Evolutionary conservation across 2,797 vertebrate species (phyloP), one percentile per base, ranked within the genome.

Genomic region (Pipistrellus pipistrellus): DNA sequence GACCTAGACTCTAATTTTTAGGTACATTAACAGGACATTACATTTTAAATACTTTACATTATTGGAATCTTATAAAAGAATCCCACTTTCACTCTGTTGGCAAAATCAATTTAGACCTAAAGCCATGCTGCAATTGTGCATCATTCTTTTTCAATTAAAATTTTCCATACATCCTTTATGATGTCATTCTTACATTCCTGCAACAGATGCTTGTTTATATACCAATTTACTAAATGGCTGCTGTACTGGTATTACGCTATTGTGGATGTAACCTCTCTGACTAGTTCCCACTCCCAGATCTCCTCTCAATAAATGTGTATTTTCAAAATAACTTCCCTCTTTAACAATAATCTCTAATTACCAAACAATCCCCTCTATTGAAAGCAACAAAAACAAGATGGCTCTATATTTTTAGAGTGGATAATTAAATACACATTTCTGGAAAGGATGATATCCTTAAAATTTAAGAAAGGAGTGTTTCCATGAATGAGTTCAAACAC

Each of bases 71-170:
- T 97, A 97, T 97, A 97, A 96, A 98, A 97, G 98, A 98, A 97
- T 97, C 89, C 92, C 95, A 98, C 97, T 98, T 98, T 98, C 97
- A 96, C 95, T 98, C 96, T 96, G 95, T 98, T 97, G 95, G 97
- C 85, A 98, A 98, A 98, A 98, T 98, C 98, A 98, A 98, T 98
- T 98, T 98, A 98, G 98, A 97, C 97, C 98, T 98, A 97, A 98
- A 98, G 97, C 97, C 97, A 98, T 95, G 95, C 96, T 97, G 94
- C 97, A 98, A 98, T 97, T 98, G 98, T 96, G 96, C 97, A 98
- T 98, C 98, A 98, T 97, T 98, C 98, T 98, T 98, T 98, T 98
- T 97, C 98, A 98, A 98, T 98, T 98, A 98, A 98, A 98, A 98
- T 97, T 98, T 98, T 98, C 97, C 98, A 98, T 98, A 98, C 97